Percentiles rank a stretch among this genome's conserved stretches.
phyloP scores from a whole-genome alignment of 2,888 invertebrate genomes.

The Drosophila yooni region DNA sequence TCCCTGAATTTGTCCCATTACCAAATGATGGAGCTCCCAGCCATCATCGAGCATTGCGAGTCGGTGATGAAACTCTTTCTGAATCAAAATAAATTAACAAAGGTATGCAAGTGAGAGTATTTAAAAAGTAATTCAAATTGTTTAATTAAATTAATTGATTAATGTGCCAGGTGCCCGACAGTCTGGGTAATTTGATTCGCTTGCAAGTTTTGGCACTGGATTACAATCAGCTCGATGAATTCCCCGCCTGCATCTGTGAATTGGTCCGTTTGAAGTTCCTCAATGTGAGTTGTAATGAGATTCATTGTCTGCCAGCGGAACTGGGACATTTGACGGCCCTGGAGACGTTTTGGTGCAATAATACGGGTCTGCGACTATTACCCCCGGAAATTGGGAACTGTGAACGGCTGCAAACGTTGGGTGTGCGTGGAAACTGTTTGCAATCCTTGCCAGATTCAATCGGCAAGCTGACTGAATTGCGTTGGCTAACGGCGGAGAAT shows the following conservation, averaged over 20 bases:
- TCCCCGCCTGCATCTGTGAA: conserved; percentile 87
- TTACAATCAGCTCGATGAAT: conserved; percentile 87
- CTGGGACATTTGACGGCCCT: conserved; percentile 87
- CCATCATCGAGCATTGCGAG: conserved; percentile 86
- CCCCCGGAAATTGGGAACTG: conserved; percentile 88
- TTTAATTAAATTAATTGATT: neutral
- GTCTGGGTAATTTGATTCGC: conserved; percentile 86
- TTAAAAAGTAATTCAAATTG: neutral
- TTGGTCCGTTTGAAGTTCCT: conserved; percentile 87
- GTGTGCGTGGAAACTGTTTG: conserved; percentile 88
- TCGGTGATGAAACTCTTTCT: conserved; percentile 88
- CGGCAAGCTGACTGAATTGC: conserved; percentile 86
- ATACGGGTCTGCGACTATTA: conserved; percentile 86
- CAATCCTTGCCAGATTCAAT: conserved; percentile 87
- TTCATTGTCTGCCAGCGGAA: conserved; percentile 87
- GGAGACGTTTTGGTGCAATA: conserved; percentile 90
- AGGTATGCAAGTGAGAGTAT: conserved; percentile 71
- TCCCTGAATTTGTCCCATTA: conserved; percentile 88
- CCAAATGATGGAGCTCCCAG: conserved; percentile 88
- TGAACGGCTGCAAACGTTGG: conserved; percentile 88
- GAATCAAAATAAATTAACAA: conserved; percentile 87
- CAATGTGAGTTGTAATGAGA: conserved; percentile 89
- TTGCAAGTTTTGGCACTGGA: conserved; percentile 88
- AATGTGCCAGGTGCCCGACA: conserved; percentile 83
- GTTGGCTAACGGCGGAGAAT: conserved; percentile 89